Percentiles rank a stretch among this genome's conserved stretches.
Evolutionary conservation across 2,888 invertebrate genomes (phyloP).

Genomic region (Hemithea aestivaria): DNA sequence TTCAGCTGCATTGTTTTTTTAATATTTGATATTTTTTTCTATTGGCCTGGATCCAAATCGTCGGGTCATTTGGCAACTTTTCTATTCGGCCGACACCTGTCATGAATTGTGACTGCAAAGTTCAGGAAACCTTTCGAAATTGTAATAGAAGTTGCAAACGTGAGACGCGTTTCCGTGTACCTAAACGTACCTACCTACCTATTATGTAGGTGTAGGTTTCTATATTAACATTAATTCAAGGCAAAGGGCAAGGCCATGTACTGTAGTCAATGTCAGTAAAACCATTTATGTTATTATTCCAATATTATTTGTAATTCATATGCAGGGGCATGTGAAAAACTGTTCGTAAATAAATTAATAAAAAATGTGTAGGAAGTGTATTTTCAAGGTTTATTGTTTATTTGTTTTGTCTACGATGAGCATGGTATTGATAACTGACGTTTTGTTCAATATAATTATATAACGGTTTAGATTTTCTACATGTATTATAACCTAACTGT

Average conservation of each 20-base stretch:
- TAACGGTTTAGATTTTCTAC: too few relatives aligned
- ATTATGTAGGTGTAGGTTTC: conserved; percentile 16
- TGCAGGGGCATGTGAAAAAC: conserved; percentile 12
- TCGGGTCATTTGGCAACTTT: conserved; percentile 64
- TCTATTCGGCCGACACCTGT: conserved; percentile 59
- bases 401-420: conserved; percentile 15
- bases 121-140: conserved; percentile 32
- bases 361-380: conserved; percentile 10
- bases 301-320: conserved; percentile 6
- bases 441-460: conserved; percentile 1
- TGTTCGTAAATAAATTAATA: conserved; percentile 9
- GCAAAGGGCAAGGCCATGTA: conserved; percentile 47
- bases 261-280: conserved; percentile 12
- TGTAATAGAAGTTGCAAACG: conserved; percentile 6
- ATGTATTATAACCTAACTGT: too few relatives aligned
- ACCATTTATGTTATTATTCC: conserved; percentile 10
- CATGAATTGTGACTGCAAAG: conserved; percentile 47
- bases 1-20: conserved; percentile 32
- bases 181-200: background rate
- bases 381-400: conserved; percentile 10
- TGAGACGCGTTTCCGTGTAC: conserved; percentile 22
- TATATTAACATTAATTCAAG: conserved; percentile 28
- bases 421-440: background rate
- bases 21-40: conserved; percentile 35
- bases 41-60: conserved; percentile 60